Evolutionary conservation across 2,797 vertebrate genomes (phyloP), one percentile per base, ranked within the genome.

Genomic region (Coregonus sp.): DNA sequence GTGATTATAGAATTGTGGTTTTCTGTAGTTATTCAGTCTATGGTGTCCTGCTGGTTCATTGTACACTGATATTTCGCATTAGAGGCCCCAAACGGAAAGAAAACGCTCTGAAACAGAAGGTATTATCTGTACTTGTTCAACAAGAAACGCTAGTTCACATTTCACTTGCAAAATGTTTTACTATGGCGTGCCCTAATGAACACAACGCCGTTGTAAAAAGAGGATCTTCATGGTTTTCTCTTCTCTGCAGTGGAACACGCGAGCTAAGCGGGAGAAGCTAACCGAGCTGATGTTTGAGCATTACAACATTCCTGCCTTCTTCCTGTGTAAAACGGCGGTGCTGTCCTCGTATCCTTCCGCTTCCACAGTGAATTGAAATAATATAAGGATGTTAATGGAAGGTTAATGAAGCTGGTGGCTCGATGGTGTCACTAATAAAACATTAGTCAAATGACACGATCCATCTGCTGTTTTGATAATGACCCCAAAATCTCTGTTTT

Each of bases 281-380:
- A 99, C 98, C 0, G 98, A 99, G 81, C 82, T 99, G 83, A 99
- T 99, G 98, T 99, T 99, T 88, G 98, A 99, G 80, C 98, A 99
- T 95, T 99, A 99, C 93, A 99, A 98, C 93, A 99, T 99, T 93
- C 98, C 98, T 4, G 98, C 98, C 0, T 99, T 99, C 91, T 99
- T 99, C 93, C 92, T 99, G 80, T 99, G 98, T 91, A 99, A 99
- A 95, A 99, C 98, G 0, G 98, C 98, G 0, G 98, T 99, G 76
- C 90, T 99, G 20, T 98, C 98, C 67, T 97, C 98, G 97, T 99
- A 99, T 99, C 98, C 96, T 97, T 18, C 50, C 18, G 15, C 68
- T 50, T 9, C 51, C 37, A 5, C 11, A n/a, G 18, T 47, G 16
- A 11, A 35, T 69, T 16, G 6, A 33, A n/a, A 69, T 7, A 15